Evolutionary conservation across 2,797 vertebrate species (phyloP).

Genomic region (Meriones psammophilus): DNA sequence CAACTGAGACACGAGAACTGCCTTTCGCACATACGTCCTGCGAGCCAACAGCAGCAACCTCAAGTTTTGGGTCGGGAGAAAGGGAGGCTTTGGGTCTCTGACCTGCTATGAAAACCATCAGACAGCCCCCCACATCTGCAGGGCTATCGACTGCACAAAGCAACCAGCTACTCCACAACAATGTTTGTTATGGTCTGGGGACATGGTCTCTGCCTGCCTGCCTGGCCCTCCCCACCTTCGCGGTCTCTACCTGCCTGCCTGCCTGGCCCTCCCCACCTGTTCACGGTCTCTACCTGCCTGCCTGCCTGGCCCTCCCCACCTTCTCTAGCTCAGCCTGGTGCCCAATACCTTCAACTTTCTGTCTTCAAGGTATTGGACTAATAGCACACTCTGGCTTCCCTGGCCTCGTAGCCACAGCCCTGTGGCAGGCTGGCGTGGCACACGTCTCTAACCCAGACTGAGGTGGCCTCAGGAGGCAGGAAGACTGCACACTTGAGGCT

Average conservation of each 20-base stretch:
- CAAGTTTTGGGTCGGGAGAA: constrained; percentile 36
- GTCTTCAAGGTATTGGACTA: neutral
- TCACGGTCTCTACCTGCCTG: too few relatives aligned
- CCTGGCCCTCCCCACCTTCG: neutral
- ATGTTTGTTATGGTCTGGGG: neutral
- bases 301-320: neutral
- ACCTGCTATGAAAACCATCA: neutral
- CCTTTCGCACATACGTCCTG: neutral
- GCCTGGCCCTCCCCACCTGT: neutral
- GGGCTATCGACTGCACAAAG: constrained; percentile 30
- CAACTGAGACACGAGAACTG: constrained; percentile 6
- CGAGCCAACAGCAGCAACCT: neutral
- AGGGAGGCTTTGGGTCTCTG: neutral
- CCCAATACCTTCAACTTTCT: neutral
- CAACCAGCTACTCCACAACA: constrained; percentile 32
- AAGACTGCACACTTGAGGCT: neutral
- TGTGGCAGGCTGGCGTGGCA: neutral
- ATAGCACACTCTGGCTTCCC: neutral
- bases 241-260: too few relatives aligned
- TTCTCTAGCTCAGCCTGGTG: neutral
- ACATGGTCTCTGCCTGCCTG: neutral
- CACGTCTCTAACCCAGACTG: neutral
- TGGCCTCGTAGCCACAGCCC: neutral
- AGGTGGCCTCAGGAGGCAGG: neutral
- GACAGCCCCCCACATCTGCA: neutral